Conservation (phyloP, 2,888 invertebrate genomes). For the Oxytorus armatus region DNA sequence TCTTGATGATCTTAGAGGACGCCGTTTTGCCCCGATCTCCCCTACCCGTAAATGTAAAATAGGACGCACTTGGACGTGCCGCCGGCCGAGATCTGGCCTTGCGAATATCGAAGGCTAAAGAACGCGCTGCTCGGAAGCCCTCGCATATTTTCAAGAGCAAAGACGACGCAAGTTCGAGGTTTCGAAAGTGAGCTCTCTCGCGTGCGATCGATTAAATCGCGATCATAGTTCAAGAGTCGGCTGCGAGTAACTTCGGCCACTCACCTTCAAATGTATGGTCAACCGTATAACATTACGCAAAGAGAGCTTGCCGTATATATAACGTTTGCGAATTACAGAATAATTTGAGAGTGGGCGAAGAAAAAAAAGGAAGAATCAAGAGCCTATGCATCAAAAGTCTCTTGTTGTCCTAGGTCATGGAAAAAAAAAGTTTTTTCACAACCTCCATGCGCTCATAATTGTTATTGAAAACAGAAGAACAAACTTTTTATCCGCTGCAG, state of each 20-base stretch:
- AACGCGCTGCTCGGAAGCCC: constrained; percentile 25
- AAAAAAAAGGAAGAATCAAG: constrained; percentile 4
- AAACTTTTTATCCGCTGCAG: background rate
- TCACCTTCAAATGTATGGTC: constrained; percentile 55
- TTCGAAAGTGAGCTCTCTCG: constrained; percentile 13
- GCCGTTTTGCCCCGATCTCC: too few relatives aligned
- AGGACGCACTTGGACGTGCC: background rate
- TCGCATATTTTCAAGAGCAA: constrained; percentile 40
- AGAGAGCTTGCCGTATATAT: constrained; percentile 31
- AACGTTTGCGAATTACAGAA: constrained; percentile 38
- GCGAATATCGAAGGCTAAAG: constrained; percentile 33
- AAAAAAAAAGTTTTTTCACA: background rate
- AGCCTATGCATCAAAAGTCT: background rate
- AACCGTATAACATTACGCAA: constrained; percentile 45
- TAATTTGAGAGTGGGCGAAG: constrained; percentile 21
- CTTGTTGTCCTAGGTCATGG: constrained; percentile 42
- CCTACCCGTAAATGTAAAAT: background rate
- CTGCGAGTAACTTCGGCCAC: constrained; percentile 15
- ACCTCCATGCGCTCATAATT: background rate
- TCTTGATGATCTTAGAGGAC: too few relatives aligned
- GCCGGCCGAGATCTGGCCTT: constrained; percentile 59
- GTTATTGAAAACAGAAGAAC: background rate
- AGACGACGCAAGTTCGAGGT: constrained; percentile 49
- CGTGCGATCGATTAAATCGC: constrained; percentile 47
- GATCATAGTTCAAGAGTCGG: constrained; percentile 18